phyloP scores from a whole-genome alignment of 1,140 invertebrate species.

The Linepithema humile region DNA sequence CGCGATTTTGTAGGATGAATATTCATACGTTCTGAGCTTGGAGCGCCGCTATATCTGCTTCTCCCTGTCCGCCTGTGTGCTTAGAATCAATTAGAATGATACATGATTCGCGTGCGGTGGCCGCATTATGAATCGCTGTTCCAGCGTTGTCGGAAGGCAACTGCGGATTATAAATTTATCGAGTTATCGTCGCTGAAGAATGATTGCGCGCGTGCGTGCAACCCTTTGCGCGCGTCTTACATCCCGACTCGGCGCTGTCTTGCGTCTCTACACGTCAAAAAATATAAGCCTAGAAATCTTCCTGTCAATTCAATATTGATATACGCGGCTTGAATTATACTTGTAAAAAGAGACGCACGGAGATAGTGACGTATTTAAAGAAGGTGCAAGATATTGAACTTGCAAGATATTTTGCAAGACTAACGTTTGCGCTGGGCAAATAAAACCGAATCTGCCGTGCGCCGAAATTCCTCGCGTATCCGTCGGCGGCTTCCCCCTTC shows the following conservation, averaged over 20 bases:
- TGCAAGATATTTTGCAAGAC: not conserved
- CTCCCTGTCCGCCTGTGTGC: conserved; percentile 65
- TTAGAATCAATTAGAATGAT: conserved; percentile 80
- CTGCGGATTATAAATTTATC: conserved; percentile 72
- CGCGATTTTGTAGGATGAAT: conserved; percentile 77
- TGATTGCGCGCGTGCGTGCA: conserved; percentile 45
- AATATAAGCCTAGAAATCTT: not conserved
- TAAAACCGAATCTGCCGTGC: conserved; percentile 6
- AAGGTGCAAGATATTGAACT: not conserved
- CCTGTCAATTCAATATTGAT: not conserved
- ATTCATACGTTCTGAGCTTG: conserved; percentile 72
- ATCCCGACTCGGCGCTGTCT: not conserved
- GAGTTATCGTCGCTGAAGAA: conserved; percentile 65
- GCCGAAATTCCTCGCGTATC: conserved; percentile 6
- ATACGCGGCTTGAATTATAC: not conserved
- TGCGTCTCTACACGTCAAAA: not conserved
- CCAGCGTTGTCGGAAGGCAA: conserved; percentile 63
- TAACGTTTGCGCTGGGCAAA: conserved; percentile 21
- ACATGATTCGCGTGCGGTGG: conserved; percentile 76
- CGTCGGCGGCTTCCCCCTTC: not conserved
- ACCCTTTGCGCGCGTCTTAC: not conserved
- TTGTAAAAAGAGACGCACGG: not conserved
- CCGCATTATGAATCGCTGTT: conserved; percentile 70
- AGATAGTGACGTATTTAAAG: not conserved
- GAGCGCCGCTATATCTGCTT: conserved; percentile 44